Evolutionary conservation across 2,797 vertebrate genomes (phyloP).

Genomic region (Rhinichthys osculus): DNA sequence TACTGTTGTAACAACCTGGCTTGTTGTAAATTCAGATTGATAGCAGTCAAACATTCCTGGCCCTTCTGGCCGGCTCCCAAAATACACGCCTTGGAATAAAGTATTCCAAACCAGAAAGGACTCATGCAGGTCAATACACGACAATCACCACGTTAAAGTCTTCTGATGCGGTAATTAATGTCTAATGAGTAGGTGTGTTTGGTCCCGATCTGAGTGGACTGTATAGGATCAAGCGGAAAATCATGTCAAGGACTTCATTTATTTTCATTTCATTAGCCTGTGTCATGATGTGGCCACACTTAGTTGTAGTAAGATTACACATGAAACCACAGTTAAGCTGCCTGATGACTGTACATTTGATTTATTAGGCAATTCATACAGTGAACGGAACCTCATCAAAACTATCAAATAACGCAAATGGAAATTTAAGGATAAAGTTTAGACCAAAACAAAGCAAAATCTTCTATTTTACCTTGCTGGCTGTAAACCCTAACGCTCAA

Average conservation of each 20-base stretch:
- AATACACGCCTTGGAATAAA: constrained; percentile 64
- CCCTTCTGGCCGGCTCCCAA: constrained; percentile 64
- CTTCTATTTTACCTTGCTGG: neutral
- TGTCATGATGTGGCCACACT: neutral
- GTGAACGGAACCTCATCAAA: neutral
- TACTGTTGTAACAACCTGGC: neutral
- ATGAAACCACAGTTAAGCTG: neutral
- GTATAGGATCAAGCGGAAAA: neutral
- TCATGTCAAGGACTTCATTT: neutral
- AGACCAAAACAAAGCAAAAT: neutral
- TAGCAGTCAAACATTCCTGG: constrained; percentile 57
- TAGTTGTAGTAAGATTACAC: neutral
- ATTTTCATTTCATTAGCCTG: neutral
- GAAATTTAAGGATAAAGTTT: neutral
- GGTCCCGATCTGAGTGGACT: neutral
- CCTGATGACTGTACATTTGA: neutral
- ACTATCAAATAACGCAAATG: neutral
- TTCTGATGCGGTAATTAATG: neutral
- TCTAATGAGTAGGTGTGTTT: neutral
- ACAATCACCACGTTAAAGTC: neutral
- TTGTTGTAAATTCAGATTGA: constrained; percentile 30
- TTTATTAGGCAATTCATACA: neutral
- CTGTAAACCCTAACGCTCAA: neutral
- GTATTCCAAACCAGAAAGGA: constrained; percentile 51
- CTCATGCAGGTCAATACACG: neutral